phyloP scores from a whole-genome alignment of 2,888 invertebrate genomes.

The Lacanobia wlatinum region DNA sequence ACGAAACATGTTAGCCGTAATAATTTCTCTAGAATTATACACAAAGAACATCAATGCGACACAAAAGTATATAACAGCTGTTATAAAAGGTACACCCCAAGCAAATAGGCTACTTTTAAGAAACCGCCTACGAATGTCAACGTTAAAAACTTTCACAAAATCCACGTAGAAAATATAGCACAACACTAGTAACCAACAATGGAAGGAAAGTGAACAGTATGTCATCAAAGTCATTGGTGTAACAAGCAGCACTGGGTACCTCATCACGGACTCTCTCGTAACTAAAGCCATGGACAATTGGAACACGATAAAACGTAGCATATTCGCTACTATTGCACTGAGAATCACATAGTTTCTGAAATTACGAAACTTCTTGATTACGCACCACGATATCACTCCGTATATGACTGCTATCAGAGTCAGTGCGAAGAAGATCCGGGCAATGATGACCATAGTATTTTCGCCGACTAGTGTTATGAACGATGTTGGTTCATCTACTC shows the following conservation, averaged over 20 bases:
- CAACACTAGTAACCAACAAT: constrained; percentile 27
- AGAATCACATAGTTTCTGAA: constrained; percentile 27
- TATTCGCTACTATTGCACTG: neutral
- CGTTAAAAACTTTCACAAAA: constrained; percentile 30
- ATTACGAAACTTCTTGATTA: constrained; percentile 29
- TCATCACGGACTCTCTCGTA: neutral
- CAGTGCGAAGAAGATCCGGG: neutral
- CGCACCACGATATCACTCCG: constrained; percentile 35
- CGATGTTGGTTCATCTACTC: neutral
- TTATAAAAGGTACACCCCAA: constrained; percentile 18
- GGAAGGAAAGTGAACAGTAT: neutral
- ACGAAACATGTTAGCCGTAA: neutral
- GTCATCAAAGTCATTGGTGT: neutral
- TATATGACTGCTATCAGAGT: constrained; percentile 2
- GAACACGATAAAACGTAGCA: neutral
- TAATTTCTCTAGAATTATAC: neutral
- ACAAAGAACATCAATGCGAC: neutral
- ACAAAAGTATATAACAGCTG: neutral
- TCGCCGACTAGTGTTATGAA: neutral
- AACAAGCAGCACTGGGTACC: neutral
- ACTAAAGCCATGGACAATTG: neutral
- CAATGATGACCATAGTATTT: neutral
- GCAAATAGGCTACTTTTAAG: constrained; percentile 19
- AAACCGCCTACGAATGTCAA: constrained; percentile 21
- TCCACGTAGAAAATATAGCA: constrained; percentile 31